phyloP scores from a whole-genome alignment of 2,797 vertebrate genomes.

The Microtus californicus region DNA sequence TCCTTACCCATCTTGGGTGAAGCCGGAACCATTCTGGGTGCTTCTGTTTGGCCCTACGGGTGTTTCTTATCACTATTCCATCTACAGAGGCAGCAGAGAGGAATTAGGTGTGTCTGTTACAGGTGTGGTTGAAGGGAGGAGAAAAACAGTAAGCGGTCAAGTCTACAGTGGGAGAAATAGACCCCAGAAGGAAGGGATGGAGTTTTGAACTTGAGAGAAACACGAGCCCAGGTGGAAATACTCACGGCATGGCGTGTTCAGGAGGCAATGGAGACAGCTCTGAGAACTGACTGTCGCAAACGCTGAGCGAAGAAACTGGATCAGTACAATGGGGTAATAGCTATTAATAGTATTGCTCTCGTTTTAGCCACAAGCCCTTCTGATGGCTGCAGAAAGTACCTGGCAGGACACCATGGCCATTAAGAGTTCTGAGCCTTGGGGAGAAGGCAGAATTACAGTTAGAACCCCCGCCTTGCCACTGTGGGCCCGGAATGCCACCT shows the following conservation, averaged over 20 bases:
- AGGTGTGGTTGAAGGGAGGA: neutral
- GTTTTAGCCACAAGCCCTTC: slow-evolving; percentile 41
- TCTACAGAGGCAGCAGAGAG: neutral
- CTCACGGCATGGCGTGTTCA: neutral
- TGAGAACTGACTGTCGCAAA: neutral
- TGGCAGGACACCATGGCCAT: neutral
- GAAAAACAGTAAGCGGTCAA: neutral
- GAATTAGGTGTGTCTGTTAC: neutral
- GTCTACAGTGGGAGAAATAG: neutral
- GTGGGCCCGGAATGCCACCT: neutral
- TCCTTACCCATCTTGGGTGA: neutral
- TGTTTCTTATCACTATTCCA: neutral
- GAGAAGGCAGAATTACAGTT: neutral
- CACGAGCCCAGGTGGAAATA: neutral
- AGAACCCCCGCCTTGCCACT: neutral
- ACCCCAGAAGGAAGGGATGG: neutral
- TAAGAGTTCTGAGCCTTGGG: slow-evolving; percentile 6
- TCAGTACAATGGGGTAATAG: neutral
- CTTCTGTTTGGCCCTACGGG: neutral
- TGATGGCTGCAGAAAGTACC: neutral
- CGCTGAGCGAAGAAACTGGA: neutral
- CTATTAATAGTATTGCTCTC: slow-evolving; percentile 37
- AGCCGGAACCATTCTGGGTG: neutral
- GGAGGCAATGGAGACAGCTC: neutral
- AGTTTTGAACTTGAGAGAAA: neutral